Base-by-base conservation (phyloP, 1,140 invertebrate genomes). In the Leguminivora glycinivorella region DNA sequence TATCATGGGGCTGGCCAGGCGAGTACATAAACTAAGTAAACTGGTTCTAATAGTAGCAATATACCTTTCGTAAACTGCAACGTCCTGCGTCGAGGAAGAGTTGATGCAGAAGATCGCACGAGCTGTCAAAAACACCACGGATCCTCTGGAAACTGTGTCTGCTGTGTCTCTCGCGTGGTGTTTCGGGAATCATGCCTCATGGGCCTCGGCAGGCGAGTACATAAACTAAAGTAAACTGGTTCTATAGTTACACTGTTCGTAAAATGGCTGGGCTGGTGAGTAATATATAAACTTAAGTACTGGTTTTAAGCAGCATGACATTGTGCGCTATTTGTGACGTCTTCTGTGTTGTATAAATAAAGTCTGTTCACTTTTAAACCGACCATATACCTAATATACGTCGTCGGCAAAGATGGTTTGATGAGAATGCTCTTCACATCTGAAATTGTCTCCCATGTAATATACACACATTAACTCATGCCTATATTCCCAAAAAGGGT, bases 151-250 rank as follows among this genome's bases (percentile, higher is more conserved):
- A 95, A 82, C 84, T 99, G 69, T 93, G 98, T 58, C 89, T 97
- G 56, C 90, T 97, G 24, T 98, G 98, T 90, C 88, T 99, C 14
- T 92, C 96, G 1, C 93, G 98, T 72, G 98, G 98, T 63, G 96
- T 97, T 19, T 94, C 94, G 71, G 98, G 98, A 38, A 98, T 99
- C 77, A n/a, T n/a, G n/a, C n/a, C n/a, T n/a, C n/a, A 93, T 98
- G 76, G 97, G 96, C 0, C 87, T 99, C 43, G 96, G 96, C 79
- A 96, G 96, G 97, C 97, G 91, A 38, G 67, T 52, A 52, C 14
- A 43, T 43, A 5, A 43, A 17, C 40, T 43, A 6, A n/a, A n/a
- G 14, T 43, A n/a, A 9, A 43, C 14, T 2, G 10, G 22, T 12
- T 26, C 14, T 71, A n/a, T 80, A 91, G 87, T 91, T 93, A 83